Conservation (phyloP, 1,140 invertebrate genomes). For the Brachionus manjavacas region DNA sequence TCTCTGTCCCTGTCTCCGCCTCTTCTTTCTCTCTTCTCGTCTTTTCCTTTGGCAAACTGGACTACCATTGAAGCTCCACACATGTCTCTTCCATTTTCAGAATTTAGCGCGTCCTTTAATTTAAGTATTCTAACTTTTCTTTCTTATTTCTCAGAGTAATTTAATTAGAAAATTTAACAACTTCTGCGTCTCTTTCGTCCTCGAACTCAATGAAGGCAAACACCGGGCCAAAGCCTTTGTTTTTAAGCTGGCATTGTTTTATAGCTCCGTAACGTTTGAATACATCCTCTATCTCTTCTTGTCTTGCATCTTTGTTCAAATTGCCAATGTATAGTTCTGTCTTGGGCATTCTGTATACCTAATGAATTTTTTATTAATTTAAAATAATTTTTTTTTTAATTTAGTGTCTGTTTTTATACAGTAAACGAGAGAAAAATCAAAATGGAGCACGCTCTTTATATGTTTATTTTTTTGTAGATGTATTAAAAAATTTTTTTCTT, state of each 20-base stretch:
- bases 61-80: slow-evolving; percentile 34
- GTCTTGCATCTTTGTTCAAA: slow-evolving; percentile 34
- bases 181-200: slow-evolving; percentile 85
- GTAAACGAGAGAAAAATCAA: not conserved
- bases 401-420: not conserved
- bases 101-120: slow-evolving; percentile 35
- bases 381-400: not conserved
- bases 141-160: not conserved
- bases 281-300: slow-evolving; percentile 29
- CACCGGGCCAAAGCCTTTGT: slow-evolving; percentile 53
- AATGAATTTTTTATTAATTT: not conserved
- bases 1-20: not conserved
- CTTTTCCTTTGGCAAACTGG: slow-evolving; percentile 37
- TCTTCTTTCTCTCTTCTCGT: slow-evolving; percentile 21
- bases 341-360: slow-evolving; percentile 30
- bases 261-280: slow-evolving; percentile 28
- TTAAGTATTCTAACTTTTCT: slow-evolving; percentile 21
- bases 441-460: not conserved
- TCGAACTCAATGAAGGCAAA: slow-evolving; percentile 98
- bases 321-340: slow-evolving; percentile 32
- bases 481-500: not conserved
- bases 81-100: slow-evolving; percentile 40
- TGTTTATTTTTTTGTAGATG: not conserved
- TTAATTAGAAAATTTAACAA: slow-evolving; percentile 61
- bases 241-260: slow-evolving; percentile 12